Base-by-base conservation (phyloP, 2,888 invertebrate genomes). In the Ganaspis brasiliensis region DNA sequence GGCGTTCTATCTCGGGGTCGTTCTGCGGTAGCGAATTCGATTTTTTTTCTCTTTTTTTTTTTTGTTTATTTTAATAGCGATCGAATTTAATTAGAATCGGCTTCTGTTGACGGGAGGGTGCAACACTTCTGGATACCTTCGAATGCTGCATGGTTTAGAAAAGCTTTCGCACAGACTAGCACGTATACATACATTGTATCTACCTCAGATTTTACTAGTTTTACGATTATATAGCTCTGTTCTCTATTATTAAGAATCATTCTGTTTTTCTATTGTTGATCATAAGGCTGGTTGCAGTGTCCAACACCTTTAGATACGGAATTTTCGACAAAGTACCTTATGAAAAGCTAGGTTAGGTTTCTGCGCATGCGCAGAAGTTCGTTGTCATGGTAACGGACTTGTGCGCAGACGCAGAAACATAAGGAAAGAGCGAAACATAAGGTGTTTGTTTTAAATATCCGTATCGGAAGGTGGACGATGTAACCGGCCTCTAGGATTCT, bases 141-240 rank as follows among this genome's bases (percentile, higher is more conserved):
- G 61, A 79, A 73, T 72, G 76, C 77, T 81, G 79, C 81, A 79
- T 79, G 81, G 76, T 74, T 73, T 45, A 76, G 75, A 79, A 52
- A 76, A 73, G 76, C 73, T 81, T 81, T 40, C 73, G 75, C 76
- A 78, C 74, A 76, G 75, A 73, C 61, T 67, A 81, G 79, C 81
- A 81, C 79, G 78, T 77, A 63, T 63, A 63, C 37, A 45, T 40
- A 37, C 24, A 63, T 63, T 37, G 19, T 63, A 26, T 45, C 40
- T 67, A 67, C n/a, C 67, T 67, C 26, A 49, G n/a, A 59, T 59
- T n/a, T 59, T 31, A 31, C 26, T 59, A 31, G 31, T 16, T 57
- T 14, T 59, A 59, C 31, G 9, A 59, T 57, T 57, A 31, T 31
- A 6, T 31, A 31, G 31, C 2, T 31, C 31, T 31, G 6, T 31